Percentiles rank a stretch among this genome's conserved stretches.
Conservation (phyloP, 2,113 vertebrate genomes). For the Saguinus imperator region DNA sequence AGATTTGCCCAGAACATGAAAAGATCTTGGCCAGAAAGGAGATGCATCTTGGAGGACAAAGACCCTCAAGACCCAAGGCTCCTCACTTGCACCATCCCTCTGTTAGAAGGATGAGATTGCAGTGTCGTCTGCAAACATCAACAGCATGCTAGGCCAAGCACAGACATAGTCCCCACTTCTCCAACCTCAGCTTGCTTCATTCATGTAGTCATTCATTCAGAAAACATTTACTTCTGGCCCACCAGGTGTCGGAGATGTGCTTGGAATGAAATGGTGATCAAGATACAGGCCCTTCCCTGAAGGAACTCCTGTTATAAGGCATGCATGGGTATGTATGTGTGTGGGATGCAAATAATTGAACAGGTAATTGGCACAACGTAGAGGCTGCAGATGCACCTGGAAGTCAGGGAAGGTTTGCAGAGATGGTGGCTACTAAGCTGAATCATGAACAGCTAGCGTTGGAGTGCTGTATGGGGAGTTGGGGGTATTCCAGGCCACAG, state of each 20-base stretch:
- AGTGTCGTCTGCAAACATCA: neutral
- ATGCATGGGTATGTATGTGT: neutral
- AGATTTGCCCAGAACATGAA: neutral
- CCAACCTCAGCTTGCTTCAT: neutral
- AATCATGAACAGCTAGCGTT: neutral
- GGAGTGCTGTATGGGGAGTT: rapidly evolving
- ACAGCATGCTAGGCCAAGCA: rapidly evolving
- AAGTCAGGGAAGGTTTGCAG: neutral
- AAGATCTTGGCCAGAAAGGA: neutral
- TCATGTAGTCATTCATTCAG: neutral
- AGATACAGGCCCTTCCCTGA: neutral
- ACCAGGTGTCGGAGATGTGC: neutral
- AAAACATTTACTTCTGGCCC: neutral
- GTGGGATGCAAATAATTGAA: neutral
- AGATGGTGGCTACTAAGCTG: neutral
- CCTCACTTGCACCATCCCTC: neutral
- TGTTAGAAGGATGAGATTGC: neutral
- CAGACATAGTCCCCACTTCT: neutral
- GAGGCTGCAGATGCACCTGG: neutral
- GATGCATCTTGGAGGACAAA: neutral
- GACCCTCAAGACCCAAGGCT: too few species aligned
- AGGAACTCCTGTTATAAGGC: neutral
- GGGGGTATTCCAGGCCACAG: too few species aligned
- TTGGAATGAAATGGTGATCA: neutral
- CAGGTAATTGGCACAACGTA: neutral